phyloP scores from a whole-genome alignment of 2,113 vertebrate species.

The Perca schrenkii region DNA sequence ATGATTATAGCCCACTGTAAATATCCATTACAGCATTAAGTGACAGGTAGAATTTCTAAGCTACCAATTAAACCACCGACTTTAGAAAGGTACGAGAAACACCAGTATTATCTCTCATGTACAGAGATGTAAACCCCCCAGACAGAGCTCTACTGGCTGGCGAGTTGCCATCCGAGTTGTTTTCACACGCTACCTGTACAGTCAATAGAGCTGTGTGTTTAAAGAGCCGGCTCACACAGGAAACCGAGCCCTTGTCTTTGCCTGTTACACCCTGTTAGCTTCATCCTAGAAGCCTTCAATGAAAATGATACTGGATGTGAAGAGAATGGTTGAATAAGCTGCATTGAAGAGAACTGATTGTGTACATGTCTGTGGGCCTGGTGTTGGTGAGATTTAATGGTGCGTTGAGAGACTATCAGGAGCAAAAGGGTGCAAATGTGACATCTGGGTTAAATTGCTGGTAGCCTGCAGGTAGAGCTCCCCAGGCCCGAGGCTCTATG shows the following conservation, averaged over 20 bases:
- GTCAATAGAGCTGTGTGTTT: constrained; percentile 7
- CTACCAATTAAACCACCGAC: constrained; percentile 4
- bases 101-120: not conserved
- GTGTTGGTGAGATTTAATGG: constrained; percentile 3
- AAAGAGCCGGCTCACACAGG: constrained; percentile 5
- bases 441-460: not conserved
- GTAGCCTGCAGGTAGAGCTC: constrained; percentile 1
- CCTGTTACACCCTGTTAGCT: constrained; percentile 17
- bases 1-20: not conserved
- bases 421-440: constrained; percentile 1
- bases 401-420: constrained; percentile 3
- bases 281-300: constrained; percentile 9
- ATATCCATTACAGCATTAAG: constrained; percentile 6
- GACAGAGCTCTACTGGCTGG: not conserved
- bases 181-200: not conserved
- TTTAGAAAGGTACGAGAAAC: not conserved
- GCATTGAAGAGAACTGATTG: not conserved
- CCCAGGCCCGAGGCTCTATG: not conserved
- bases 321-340: constrained; percentile 12
- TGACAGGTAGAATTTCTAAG: constrained; percentile 17
- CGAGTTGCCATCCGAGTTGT: not conserved
- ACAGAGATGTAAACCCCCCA: constrained; percentile 9
- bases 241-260: constrained; percentile 6
- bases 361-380: not conserved
- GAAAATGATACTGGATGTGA: not conserved